These are phyloP conservation scores for Proterorhinus semilunaris DNA, from an alignment of 2,113 vertebrate genomes.

Conservation along the genomic window DNA sequence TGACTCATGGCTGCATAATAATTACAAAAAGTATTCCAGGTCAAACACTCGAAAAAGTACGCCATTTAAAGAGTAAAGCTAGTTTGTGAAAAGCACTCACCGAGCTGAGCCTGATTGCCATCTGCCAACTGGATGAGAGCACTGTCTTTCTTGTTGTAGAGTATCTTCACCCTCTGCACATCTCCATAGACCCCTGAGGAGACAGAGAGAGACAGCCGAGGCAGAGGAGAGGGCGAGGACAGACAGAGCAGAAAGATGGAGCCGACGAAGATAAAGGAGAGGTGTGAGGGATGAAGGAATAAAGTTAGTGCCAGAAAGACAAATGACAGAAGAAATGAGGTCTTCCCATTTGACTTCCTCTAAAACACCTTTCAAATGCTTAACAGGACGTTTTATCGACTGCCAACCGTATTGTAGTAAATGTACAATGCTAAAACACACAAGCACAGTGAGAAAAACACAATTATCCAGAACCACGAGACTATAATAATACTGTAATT, in stretches of 20 bases:
- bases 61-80: too few relatives aligned
- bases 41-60: too few relatives aligned
- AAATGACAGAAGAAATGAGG: conserved; percentile 67
- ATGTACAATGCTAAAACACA: conserved; percentile 15
- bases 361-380: conserved; percentile 42
- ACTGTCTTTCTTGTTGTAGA: conserved; percentile 99
- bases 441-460: conserved; percentile 1
- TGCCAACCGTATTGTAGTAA: conserved; percentile 20
- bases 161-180: conserved; percentile 99
- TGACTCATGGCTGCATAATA: conserved; percentile 90
- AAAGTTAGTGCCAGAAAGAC: conserved; percentile 84
- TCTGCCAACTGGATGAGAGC: conserved; percentile 98
- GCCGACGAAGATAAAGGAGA: conserved; percentile 68
- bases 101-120: conserved; percentile 95
- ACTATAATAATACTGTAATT: conserved; percentile 3
- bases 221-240: conserved; percentile 59
- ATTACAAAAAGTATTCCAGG: background rate
- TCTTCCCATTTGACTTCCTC: conserved; percentile 58
- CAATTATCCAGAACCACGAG: conserved; percentile 15
- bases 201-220: conserved; percentile 48
- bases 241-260: conserved; percentile 76
- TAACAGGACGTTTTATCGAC: conserved; percentile 24
- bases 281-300: conserved; percentile 75
- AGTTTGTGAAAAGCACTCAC: conserved; percentile 73
- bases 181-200: conserved; percentile 95